Conservation (phyloP, 2,888 invertebrate genomes). For the Heliconius cydno region DNA sequence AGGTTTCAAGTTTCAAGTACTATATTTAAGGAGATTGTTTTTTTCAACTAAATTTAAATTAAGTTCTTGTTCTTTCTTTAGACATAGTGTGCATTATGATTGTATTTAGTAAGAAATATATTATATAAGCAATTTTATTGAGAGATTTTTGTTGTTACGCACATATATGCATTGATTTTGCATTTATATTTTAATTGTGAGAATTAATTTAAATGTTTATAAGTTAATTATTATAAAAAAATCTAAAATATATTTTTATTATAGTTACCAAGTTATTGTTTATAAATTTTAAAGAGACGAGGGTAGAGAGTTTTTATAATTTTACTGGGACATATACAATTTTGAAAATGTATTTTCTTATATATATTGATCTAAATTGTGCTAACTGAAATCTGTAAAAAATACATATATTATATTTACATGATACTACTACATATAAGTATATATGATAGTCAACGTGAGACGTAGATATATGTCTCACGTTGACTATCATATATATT, state of each 20-base stretch:
- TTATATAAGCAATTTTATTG: neutral
- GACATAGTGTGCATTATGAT: neutral
- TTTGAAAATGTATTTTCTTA: neutral
- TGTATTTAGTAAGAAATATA: neutral
- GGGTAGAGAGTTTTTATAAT: neutral
- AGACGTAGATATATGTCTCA: neutral
- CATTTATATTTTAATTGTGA: neutral
- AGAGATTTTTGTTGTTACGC: neutral
- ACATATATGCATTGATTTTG: conserved; percentile 2
- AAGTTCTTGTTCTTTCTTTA: neutral
- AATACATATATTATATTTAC: neutral
- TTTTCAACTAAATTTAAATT: neutral
- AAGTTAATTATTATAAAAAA: no score
- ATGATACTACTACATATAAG: neutral
- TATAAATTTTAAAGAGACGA: neutral
- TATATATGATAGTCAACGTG: neutral
- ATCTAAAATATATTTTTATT: neutral
- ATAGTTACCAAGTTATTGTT: neutral
- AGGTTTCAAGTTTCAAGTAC: no score
- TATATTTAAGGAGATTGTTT: no score
- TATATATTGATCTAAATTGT: neutral
- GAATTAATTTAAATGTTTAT: neutral
- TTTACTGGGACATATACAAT: neutral
- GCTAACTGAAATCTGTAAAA: neutral
- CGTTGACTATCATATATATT: neutral